Conservation (phyloP, 2,797 vertebrate species). For the Carapus acus region DNA sequence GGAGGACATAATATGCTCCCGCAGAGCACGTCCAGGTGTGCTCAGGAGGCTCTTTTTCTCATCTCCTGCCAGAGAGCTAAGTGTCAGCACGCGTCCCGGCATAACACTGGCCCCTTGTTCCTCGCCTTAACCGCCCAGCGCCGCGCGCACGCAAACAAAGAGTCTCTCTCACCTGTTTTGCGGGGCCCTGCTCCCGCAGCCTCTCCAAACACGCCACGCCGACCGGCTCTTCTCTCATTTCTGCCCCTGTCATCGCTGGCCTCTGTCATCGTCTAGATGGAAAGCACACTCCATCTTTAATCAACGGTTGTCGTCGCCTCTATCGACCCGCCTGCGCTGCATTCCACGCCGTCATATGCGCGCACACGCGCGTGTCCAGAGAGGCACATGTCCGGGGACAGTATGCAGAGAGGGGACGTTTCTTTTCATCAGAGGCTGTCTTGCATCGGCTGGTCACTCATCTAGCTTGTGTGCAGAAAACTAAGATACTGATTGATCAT, state of each 20-base stretch:
- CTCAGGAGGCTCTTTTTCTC: slow-evolving; percentile 45
- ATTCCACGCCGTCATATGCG: slow-evolving; percentile 53
- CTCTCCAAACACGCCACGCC: slow-evolving; percentile 42
- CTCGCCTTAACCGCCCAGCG: slow-evolving; percentile 24
- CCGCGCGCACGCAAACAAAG: slow-evolving; percentile 43
- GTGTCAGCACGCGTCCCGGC: slow-evolving; percentile 58
- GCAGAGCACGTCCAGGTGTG: slow-evolving; percentile 58
- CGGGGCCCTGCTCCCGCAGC: slow-evolving; percentile 15
- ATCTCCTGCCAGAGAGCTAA: slow-evolving; percentile 61
- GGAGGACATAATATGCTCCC: slow-evolving; percentile 42
- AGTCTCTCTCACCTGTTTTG: slow-evolving; percentile 36
- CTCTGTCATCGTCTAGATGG: slow-evolving; percentile 63
- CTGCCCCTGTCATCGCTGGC: slow-evolving; percentile 59
- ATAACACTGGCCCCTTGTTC: slow-evolving; percentile 57
- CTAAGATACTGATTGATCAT: slow-evolving; percentile 14
- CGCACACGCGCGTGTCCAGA: slow-evolving; percentile 9
- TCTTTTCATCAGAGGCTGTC: slow-evolving; percentile 35
- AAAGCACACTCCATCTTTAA: slow-evolving; percentile 67
- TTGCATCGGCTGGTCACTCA: slow-evolving; percentile 34
- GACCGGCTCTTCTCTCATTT: slow-evolving; percentile 14
- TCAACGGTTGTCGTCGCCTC: slow-evolving; percentile 68
- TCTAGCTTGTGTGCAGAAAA: slow-evolving; percentile 31
- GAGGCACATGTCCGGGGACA: slow-evolving; percentile 24
- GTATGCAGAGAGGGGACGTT: slow-evolving; percentile 23
- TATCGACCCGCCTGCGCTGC: slow-evolving; percentile 56